Evolutionary conservation across 1,140 invertebrate species (phyloP), one percentile per base, ranked within the genome.

Genomic region (Propsilocerus akamusi): DNA sequence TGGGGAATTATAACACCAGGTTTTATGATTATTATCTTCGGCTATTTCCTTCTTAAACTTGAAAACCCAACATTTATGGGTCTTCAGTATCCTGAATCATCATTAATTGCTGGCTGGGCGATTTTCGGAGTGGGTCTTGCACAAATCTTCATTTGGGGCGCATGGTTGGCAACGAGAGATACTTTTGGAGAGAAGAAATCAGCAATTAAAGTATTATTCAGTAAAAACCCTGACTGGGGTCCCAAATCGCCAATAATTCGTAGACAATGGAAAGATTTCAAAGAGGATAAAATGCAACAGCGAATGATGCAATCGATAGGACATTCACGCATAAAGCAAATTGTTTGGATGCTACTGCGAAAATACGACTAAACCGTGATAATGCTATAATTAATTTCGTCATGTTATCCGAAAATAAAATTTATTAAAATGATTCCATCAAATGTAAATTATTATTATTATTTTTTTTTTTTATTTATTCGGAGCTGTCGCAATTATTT

Each of bases 1-100:
- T 92, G 87, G 87, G 77, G 75, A 23, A 58, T 86, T 50, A 66
- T 89, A 17, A 82, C 81, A 8, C 86, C 76, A 56, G 58, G 76
- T 0, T 72, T 83, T 52, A 72, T 92, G 55, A 67, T 78, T n/a
- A 66, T 74, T 0, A 81, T 85, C 26, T 77, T 83, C 47, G 56
- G 80, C 0, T 83, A 82, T 59, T 77, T 74, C 0, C 62, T 82
- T 22, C 52, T 60, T 7, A 69, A 65, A 14, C 61, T 70, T 6
- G 63, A 73, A 50, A 67, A 66, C 2, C 55, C 80, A 1, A 68
- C 62, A 11, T 79, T 77, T 55, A 72, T 69, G 25, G 61, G 58
- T 3, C 52, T 54, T 46, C 23, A 34, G 3, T 62, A 60, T 49
- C 64, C 65, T 0, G 22, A 10, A 2, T 48, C 50, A n/a, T 55